Conservation (phyloP, 2,797 vertebrate genomes). For the Tenualosa ilisha region DNA sequence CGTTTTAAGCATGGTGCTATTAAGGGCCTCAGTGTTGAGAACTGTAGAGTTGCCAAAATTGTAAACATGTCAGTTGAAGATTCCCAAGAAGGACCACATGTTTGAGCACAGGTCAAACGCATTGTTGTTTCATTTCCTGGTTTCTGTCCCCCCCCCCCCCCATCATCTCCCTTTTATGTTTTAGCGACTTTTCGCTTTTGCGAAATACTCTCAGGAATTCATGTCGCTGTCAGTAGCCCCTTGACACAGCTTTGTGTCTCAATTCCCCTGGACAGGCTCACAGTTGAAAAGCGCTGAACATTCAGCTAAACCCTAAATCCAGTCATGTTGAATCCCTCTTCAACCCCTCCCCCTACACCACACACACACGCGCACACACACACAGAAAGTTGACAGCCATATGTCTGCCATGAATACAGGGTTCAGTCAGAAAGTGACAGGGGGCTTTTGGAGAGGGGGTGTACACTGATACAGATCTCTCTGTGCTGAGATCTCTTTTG, state of each 20-base stretch:
- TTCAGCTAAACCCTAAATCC: background rate
- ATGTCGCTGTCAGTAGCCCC: background rate
- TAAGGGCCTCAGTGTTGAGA: background rate
- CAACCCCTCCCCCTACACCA: background rate
- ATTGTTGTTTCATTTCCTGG: constrained; percentile 7
- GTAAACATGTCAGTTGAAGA: constrained; percentile 22
- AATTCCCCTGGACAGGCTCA: constrained; percentile 10
- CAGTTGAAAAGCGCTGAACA: background rate
- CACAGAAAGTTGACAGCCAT: background rate
- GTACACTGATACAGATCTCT: background rate
- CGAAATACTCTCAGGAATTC: background rate
- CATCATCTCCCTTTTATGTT: background rate
- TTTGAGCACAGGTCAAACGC: constrained; percentile 1
- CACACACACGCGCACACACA: background rate
- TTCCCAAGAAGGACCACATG: background rate
- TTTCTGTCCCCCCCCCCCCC: background rate
- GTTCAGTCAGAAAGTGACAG: constrained; percentile 1
- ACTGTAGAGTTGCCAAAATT: constrained; percentile 18
- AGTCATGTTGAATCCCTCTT: background rate
- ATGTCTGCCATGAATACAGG: background rate
- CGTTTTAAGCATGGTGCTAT: background rate
- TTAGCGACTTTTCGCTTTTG: background rate
- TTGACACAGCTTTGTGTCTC: background rate
- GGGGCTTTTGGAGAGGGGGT: background rate
- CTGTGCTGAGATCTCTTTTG: background rate